Percentiles rank a stretch among this genome's conserved stretches.
Evolutionary conservation across 1,140 invertebrate species (phyloP).

Genomic region (Idris sp.): DNA sequence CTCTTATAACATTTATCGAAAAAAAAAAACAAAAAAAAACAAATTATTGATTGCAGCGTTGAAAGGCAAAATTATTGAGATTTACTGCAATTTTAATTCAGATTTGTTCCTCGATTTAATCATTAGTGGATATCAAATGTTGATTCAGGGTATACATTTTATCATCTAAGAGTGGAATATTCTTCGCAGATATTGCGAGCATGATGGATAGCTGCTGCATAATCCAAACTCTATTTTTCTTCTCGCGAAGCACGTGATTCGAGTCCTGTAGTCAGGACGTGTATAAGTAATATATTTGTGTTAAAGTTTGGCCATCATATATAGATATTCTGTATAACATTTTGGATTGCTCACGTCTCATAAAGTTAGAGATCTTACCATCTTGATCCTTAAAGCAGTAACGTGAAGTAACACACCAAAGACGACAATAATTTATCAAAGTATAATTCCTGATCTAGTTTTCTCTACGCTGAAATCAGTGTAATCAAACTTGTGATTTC

Average conservation of each 20-base stretch:
- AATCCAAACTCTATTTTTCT: constrained; percentile 58
- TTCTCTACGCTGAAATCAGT: too few species aligned
- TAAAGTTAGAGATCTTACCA: constrained; percentile 45
- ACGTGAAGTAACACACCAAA: constrained; percentile 13
- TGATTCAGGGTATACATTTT: constrained; percentile 30
- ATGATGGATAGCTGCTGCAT: constrained; percentile 53
- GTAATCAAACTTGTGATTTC: too few species aligned
- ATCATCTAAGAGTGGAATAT: constrained; percentile 28
- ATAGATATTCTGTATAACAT: constrained; percentile 39
- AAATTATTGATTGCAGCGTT: too few species aligned
- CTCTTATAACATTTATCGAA: too few species aligned
- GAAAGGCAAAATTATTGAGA: too few species aligned
- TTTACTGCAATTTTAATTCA: constrained; percentile 3
- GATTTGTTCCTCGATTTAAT: constrained; percentile 27
- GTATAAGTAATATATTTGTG: constrained; percentile 47
- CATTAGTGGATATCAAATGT: constrained; percentile 33
- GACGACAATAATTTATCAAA: constrained; percentile 10
- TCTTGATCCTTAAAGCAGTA: constrained; percentile 37
- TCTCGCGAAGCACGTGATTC: constrained; percentile 44
- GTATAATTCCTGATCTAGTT: not conserved
- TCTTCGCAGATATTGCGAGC: constrained; percentile 29
- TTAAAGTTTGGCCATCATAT: constrained; percentile 24
- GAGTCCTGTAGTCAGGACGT: constrained; percentile 34
- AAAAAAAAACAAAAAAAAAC: too few species aligned
- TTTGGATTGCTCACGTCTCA: constrained; percentile 44